phyloP scores from a whole-genome alignment of 2,888 invertebrate genomes.

The Platycheirus albimanus region DNA sequence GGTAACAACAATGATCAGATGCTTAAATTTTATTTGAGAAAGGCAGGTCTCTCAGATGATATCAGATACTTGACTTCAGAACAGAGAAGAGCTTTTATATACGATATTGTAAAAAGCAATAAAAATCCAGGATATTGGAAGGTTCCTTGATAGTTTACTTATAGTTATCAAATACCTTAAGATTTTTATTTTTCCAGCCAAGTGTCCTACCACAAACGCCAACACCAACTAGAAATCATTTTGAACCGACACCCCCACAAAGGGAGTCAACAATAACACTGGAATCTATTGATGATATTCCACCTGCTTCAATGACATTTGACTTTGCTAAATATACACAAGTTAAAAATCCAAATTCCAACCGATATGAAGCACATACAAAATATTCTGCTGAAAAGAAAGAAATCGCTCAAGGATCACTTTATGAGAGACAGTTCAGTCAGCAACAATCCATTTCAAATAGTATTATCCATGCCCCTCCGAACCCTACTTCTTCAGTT shows the following conservation, averaged over 20 bases:
- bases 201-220: conserved; percentile 39
- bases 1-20: conserved; percentile 78
- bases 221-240: not conserved
- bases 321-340: conserved; percentile 32
- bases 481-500: conserved; percentile 75
- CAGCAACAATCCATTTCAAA: conserved; percentile 10
- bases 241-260: not conserved
- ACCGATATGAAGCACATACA: not conserved
- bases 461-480: conserved; percentile 47
- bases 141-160: conserved; percentile 74
- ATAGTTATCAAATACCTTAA: conserved; percentile 30
- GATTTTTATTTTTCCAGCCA: conserved; percentile 39
- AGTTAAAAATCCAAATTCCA: not conserved
- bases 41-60: conserved; percentile 78
- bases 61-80: conserved; percentile 77
- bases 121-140: conserved; percentile 80
- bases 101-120: conserved; percentile 80
- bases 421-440: conserved; percentile 50
- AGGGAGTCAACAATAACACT: conserved; percentile 14
- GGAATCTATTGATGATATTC: conserved; percentile 54
- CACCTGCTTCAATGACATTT: conserved; percentile 55
- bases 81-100: conserved; percentile 79
- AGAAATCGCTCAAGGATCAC: conserved; percentile 14
- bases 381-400: conserved; percentile 5
- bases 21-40: conserved; percentile 78